Evolutionary conservation across 2,888 invertebrate genomes (phyloP).

Genomic region (Coenonympha arcania): DNA sequence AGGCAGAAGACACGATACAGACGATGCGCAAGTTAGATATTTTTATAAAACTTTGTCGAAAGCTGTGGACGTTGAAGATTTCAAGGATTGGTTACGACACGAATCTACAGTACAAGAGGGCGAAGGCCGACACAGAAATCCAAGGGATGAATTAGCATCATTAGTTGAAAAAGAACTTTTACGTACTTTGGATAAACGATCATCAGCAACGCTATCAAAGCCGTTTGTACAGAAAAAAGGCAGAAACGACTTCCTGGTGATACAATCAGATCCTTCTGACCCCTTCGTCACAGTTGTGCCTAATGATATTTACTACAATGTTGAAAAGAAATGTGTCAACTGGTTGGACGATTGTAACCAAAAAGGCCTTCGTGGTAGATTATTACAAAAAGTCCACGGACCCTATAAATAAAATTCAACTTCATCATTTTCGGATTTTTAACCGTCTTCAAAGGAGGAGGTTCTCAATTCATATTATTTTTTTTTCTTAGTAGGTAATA

Average conservation of each 20-base stretch:
- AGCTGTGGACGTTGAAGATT: neutral
- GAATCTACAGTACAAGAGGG: neutral
- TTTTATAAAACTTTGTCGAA: conserved; percentile 5
- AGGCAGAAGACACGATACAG: neutral
- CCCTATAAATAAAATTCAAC: conserved; percentile 29
- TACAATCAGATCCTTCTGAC: conserved; percentile 36
- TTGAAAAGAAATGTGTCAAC: conserved; percentile 57
- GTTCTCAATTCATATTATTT: too few species aligned
- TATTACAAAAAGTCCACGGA: conserved; percentile 38
- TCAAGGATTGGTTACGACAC: conserved; percentile 20
- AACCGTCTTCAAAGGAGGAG: too few species aligned
- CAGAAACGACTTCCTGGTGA: conserved; percentile 49
- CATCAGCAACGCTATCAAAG: conserved; percentile 39
- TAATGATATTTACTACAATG: conserved; percentile 49
- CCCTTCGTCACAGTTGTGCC: conserved; percentile 53
- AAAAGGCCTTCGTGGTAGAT: conserved; percentile 42
- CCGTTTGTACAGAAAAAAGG: conserved; percentile 46
- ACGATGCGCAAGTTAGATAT: neutral
- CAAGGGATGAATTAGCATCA: conserved; percentile 18
- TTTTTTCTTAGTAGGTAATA: too few species aligned
- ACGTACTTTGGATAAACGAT: conserved; percentile 28
- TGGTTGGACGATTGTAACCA: conserved; percentile 59
- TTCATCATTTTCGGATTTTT: too few species aligned
- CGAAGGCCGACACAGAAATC: neutral
- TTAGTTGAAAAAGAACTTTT: conserved; percentile 43